phyloP scores from a whole-genome alignment of 2,888 invertebrate genomes.

The Xanthia icteritia region DNA sequence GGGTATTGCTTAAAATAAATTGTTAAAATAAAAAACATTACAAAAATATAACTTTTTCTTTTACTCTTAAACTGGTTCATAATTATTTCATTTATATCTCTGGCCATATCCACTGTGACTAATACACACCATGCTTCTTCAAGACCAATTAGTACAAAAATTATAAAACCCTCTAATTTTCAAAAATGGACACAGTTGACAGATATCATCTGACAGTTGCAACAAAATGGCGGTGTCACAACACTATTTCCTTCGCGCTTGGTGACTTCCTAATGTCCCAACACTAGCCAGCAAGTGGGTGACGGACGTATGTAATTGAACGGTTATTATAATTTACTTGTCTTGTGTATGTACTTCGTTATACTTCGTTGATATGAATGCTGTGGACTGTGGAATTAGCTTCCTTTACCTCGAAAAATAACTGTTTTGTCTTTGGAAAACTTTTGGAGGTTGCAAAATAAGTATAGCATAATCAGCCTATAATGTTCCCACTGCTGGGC shows the following conservation, averaged over 20 bases:
- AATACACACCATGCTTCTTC: background rate
- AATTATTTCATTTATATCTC: background rate
- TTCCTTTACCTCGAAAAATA: slow-evolving; percentile 21
- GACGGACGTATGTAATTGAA: slow-evolving; percentile 75
- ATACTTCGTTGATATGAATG: slow-evolving; percentile 24
- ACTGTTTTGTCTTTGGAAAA: background rate
- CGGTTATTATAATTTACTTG: slow-evolving; percentile 42
- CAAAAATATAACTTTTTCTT: background rate
- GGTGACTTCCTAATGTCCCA: slow-evolving; percentile 78
- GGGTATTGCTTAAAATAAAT: background rate
- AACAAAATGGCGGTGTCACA: slow-evolving; percentile 54
- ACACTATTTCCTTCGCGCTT: slow-evolving; percentile 63
- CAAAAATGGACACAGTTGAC: slow-evolving; percentile 26
- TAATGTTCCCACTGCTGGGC: no score
- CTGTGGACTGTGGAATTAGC: slow-evolving; percentile 3
- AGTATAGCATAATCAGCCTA: no score
- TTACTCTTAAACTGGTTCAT: background rate
- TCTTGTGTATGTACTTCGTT: slow-evolving; percentile 29
- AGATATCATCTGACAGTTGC: slow-evolving; percentile 63
- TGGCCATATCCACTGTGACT: background rate
- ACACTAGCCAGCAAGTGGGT: slow-evolving; percentile 79
- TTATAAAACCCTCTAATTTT: background rate
- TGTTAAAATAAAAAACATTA: background rate
- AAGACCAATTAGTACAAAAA: background rate
- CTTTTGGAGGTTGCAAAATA: background rate